A percentile compares a stretch with the other conserved stretches of the same genome.
phyloP scores from a whole-genome alignment of 2,113 vertebrate genomes.

The Maylandia zebra region DNA sequence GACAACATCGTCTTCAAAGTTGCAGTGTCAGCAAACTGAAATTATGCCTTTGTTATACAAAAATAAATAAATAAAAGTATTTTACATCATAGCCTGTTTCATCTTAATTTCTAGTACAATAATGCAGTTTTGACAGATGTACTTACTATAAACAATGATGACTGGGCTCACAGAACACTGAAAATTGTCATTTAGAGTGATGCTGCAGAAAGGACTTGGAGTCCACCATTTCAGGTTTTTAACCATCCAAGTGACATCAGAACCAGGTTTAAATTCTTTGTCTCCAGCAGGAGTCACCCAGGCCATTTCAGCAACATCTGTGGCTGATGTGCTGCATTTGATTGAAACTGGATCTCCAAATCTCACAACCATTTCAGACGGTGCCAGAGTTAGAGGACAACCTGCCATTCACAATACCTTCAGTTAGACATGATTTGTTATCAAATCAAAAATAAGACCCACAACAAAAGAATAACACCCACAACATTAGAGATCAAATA shows the following conservation, averaged over 20 bases:
- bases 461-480: neutral
- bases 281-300: neutral
- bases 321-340: neutral
- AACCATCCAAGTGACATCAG: neutral
- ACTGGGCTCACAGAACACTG: neutral
- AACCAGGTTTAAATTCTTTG: neutral
- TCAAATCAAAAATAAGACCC: neutral
- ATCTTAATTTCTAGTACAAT: neutral
- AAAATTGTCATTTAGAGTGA: neutral
- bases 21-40: neutral
- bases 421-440: neutral
- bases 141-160: neutral
- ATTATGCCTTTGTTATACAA: neutral
- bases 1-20: neutral
- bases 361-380: neutral
- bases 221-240: neutral
- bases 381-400: neutral
- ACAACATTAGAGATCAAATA: neutral
- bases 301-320: neutral
- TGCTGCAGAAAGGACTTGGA: neutral
- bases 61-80: neutral
- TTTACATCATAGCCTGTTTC: neutral
- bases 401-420: neutral
- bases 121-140: fast-evolving
- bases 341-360: neutral